Evolutionary conservation across 2,113 vertebrate species (phyloP), one percentile per base, ranked within the genome.

Genomic region (Ictalurus furcatus): DNA sequence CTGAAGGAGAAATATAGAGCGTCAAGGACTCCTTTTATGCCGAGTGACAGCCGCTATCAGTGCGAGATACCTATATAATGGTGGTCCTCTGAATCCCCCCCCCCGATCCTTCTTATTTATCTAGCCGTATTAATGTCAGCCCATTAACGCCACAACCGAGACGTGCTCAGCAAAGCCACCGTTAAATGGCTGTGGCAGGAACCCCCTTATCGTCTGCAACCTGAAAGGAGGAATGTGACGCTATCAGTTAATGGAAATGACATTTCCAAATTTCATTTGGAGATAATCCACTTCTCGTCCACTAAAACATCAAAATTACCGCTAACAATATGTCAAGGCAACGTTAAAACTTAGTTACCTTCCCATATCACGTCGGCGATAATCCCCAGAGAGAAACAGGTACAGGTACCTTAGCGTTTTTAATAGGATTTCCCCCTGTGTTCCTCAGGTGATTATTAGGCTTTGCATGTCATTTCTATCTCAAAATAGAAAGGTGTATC

Each of bases 181-280:
- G 94, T 97, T 97, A 97, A 97, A 94, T 96, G 93, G 95, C 92
- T 94, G 95, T 94, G 94, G 95, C 95, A 96, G 97, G 96, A 96
- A 96, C 96, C 95, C 96, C 95, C 96, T 98, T 98, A 97, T 98
- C 97, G 30, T 95, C 89, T 80, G 93, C 94, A 94, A 97, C 97
- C 97, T 97, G 97, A 98, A 97, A 98, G 96, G 96, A 97, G 96
- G 97, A 96, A 96, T 98, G 98, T 97, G 96, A 95, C 94, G 96
- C 97, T 98, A 98, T 98, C 97, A 97, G 90, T 95, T 94, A 96
- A 97, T 97, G 96, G 96, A 97, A 98, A 98, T 96, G 95, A 96
- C 97, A 96, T 97, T 98, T 97, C 95, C 95, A 97, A 98, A 95
- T 97, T 97, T 97, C 95, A 97, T 97, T 98, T 91, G 96, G 93